Evolutionary conservation across 2,797 vertebrate species (phyloP), one percentile per base, ranked within the genome.

Genomic region (Microctenopoma lineatum): DNA sequence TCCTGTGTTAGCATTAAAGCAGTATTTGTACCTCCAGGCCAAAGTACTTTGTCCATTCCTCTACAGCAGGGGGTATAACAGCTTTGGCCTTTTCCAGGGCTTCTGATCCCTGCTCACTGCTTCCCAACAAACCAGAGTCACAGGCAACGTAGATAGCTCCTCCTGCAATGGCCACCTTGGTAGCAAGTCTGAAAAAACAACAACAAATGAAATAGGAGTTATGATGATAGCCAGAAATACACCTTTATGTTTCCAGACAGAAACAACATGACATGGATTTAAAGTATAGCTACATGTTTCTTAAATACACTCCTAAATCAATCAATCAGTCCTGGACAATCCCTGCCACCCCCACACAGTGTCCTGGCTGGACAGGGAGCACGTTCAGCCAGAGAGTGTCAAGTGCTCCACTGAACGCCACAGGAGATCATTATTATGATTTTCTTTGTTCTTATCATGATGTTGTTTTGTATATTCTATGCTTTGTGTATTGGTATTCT

Each of bases 151-250:
- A 98, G 0, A 98, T 75, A 0, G 97, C 95, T 36, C 95, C 95
- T 78, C 97, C 98, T 7, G 96, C 97, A 68, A 99, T 87, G 52
- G 93, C 87, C 78, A 95, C 92, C 89, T 98, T 99, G 75, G 96
- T 88, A 69, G 95, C 90, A 60, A 98, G 89, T 84, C 97, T 99
- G 84, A 2, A n/a, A 21, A 21, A 21, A 21, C 21, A 81, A 50
- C 5, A 4, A 54, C 56, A 70, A 58, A 21, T 54, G 0, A 57
- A 29, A 60, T 0, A 57, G 5, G 6, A 65, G 53, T 61, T 46
- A 66, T 7, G 5, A 0, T 13, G 14, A 66, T 14, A 58, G 18
- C 1, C 9, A 66, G 4, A 32, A 36, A 39, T 3, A 36, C 9
- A 0, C 4, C 50, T 11, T 10, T 0, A 5, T 8, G 1, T 21